Percentiles rank a stretch among this genome's conserved stretches.
These are phyloP conservation scores for Peromyscus nudipes DNA, from an alignment of 2,797 vertebrate genomes.

Conservation along the genomic window DNA sequence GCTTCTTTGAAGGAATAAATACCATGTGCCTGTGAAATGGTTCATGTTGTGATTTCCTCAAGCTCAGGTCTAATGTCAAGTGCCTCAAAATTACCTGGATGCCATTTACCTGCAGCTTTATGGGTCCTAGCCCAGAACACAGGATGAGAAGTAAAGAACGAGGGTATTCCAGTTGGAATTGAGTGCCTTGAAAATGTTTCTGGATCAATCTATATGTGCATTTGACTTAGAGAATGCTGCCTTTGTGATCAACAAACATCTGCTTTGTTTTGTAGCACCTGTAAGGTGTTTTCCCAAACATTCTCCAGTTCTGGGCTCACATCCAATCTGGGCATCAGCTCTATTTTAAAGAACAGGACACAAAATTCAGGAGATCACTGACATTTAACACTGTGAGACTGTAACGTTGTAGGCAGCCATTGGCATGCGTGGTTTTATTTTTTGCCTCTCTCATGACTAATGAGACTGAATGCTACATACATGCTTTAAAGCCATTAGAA, in stretches of 20 bases:
- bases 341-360: neutral
- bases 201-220: neutral
- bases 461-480: neutral
- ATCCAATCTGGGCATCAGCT: neutral
- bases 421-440: neutral
- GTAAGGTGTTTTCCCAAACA: neutral
- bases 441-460: slow-evolving; percentile 26
- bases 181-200: neutral
- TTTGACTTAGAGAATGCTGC: neutral
- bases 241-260: neutral
- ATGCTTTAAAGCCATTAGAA: neutral
- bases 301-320: slow-evolving; percentile 16
- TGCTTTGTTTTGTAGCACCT: neutral
- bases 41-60: slow-evolving; percentile 25
- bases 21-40: neutral
- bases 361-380: neutral
- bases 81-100: neutral
- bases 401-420: neutral
- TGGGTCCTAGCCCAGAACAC: neutral
- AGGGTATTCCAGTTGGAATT: neutral
- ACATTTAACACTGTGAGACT: neutral
- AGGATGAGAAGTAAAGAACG: neutral
- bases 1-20: slow-evolving; percentile 17
- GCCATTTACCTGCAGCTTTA: neutral
- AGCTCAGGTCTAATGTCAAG: neutral